Conservation (phyloP, 2,888 invertebrate genomes). For the Zhuqinia jingwanae region DNA sequence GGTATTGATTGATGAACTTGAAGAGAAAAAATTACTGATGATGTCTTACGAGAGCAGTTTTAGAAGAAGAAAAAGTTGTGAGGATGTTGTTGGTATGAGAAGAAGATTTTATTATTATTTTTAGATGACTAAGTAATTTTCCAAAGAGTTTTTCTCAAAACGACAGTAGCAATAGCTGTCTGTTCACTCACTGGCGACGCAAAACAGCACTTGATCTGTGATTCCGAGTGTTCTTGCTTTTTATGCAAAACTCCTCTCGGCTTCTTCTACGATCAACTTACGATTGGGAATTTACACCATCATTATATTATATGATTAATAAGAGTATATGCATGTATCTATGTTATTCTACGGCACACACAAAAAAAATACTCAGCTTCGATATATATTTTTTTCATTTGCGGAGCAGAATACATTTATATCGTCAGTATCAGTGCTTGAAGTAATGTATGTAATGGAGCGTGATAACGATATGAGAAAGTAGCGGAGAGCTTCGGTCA, state of each 20-base stretch:
- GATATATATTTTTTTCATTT: neutral
- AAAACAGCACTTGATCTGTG: conserved; percentile 77
- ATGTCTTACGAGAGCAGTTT: conserved; percentile 1
- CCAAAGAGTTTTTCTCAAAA: conserved; percentile 16
- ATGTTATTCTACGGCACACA: neutral
- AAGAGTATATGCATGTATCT: neutral
- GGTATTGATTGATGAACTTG: neutral
- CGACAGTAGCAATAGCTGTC: conserved; percentile 71
- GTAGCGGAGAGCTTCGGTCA: too few relatives aligned
- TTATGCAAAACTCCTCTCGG: conserved; percentile 43
- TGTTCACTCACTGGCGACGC: conserved; percentile 79
- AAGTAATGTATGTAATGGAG: too few relatives aligned
- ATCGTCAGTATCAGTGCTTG: too few relatives aligned
- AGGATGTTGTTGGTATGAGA: neutral
- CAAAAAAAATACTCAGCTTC: neutral
- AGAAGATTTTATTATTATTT: conserved; percentile 16
- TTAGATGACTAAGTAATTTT: conserved; percentile 27
- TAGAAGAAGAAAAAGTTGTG: neutral
- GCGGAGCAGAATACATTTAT: neutral
- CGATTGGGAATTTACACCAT: neutral
- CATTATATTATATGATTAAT: neutral
- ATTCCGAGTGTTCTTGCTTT: conserved; percentile 26
- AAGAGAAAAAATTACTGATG: neutral
- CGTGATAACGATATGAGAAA: too few relatives aligned
- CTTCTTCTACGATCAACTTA: neutral